phyloP scores from a whole-genome alignment of 2,888 invertebrate species.

The Tiliacea citrago region DNA sequence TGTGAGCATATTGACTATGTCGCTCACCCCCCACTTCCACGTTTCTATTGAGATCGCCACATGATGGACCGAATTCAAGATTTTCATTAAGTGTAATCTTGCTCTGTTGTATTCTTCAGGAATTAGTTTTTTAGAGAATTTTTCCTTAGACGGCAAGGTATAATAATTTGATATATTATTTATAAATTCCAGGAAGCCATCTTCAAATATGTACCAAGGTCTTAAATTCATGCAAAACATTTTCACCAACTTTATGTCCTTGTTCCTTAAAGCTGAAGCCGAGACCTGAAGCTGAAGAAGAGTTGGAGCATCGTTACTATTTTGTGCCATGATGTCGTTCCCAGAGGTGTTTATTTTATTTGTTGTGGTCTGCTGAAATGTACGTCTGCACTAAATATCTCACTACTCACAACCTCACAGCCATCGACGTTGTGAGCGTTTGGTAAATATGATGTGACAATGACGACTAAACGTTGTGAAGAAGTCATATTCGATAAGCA shows the following conservation, averaged over 20 bases:
- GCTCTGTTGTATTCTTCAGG: conserved; percentile 1
- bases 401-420: background rate
- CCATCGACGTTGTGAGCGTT: background rate
- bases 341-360: background rate
- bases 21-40: conserved; percentile 1
- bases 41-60: conserved; percentile 11
- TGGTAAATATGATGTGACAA: background rate
- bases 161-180: background rate
- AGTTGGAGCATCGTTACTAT: background rate
- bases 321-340: background rate
- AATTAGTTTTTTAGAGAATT: background rate
- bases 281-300: no score
- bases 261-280: background rate
- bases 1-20: background rate
- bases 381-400: background rate
- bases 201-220: background rate
- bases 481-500: background rate
- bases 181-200: background rate
- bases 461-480: background rate
- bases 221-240: background rate
- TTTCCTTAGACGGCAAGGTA: background rate
- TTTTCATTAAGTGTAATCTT: background rate
- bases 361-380: background rate
- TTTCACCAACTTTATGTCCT: conserved; percentile 2
- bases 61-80: background rate